Evolutionary conservation across 2,888 invertebrate species (phyloP).

Genomic region (Heliconius aoede): DNA sequence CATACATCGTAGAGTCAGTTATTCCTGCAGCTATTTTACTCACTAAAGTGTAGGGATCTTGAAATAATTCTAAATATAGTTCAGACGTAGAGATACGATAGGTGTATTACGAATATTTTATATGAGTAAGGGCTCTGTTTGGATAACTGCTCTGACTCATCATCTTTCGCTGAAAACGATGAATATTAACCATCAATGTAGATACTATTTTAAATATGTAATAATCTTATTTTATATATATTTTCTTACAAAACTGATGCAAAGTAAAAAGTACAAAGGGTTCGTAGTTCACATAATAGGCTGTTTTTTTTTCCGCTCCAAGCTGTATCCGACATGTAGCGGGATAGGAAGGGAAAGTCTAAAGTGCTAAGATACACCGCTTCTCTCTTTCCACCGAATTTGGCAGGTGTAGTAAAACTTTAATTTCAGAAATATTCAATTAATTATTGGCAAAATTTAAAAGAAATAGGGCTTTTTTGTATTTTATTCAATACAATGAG

Average conservation of each 20-base stretch:
- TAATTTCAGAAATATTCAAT: background rate
- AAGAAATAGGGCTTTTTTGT: background rate
- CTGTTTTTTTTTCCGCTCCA: too few relatives aligned
- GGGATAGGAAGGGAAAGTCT: too few relatives aligned
- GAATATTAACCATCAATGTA: conserved; percentile 55
- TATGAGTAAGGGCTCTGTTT: conserved; percentile 56
- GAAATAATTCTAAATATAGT: conserved; percentile 40
- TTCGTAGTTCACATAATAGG: background rate
- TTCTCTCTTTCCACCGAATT: too few relatives aligned
- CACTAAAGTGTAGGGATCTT: conserved; percentile 20
- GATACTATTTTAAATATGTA: background rate
- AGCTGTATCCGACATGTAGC: too few relatives aligned
- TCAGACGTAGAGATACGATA: conserved; percentile 41
- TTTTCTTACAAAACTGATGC: background rate
- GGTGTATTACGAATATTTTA: conserved; percentile 52
- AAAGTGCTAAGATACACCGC: too few relatives aligned
- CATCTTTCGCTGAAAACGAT: conserved; percentile 71
- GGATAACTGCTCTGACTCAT: conserved; percentile 65
- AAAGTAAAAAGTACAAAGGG: background rate
- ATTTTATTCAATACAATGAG: too few relatives aligned
- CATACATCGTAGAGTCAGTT: conserved; percentile 7
- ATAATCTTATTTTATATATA: background rate
- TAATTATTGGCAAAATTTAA: background rate
- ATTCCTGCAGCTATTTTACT: conserved; percentile 18
- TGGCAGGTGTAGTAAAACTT: background rate